Conservation (phyloP, 1,140 invertebrate species). For the Ceratoteleas bidentatus region DNA sequence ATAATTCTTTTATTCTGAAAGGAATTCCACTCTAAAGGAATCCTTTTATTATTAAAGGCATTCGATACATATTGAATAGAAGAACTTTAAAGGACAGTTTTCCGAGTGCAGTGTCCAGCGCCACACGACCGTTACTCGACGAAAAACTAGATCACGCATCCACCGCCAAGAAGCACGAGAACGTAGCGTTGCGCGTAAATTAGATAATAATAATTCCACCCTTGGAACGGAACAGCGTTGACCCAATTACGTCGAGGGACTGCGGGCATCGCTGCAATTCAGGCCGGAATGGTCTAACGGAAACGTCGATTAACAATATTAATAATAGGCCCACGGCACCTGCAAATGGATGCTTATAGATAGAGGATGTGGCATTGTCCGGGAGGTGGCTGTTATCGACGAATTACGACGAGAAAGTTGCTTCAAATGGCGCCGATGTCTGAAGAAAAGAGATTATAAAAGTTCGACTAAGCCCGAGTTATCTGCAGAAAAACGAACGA, state of each 20-base stretch:
- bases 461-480: too few relatives aligned
- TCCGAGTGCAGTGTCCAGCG: conserved; percentile 22
- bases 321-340: too few relatives aligned
- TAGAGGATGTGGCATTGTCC: too few relatives aligned
- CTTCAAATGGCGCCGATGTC: too few relatives aligned
- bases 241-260: conserved; percentile 25
- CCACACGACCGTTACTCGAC: conserved; percentile 67
- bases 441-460: too few relatives aligned
- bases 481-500: too few relatives aligned
- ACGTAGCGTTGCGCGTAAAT: conserved; percentile 38
- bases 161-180: conserved; percentile 33
- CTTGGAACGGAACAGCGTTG: conserved; percentile 34
- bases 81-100: neutral
- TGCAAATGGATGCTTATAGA: too few relatives aligned
- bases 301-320: neutral
- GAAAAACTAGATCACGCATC: conserved; percentile 70
- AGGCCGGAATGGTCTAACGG: neutral
- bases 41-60: neutral
- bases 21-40: too few relatives aligned
- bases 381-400: too few relatives aligned
- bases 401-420: too few relatives aligned
- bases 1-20: too few relatives aligned
- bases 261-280: conserved; percentile 8
- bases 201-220: conserved; percentile 49
- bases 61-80: neutral